Base-by-base conservation (phyloP, 2,113 vertebrate species). In the Galeopterus variegatus region DNA sequence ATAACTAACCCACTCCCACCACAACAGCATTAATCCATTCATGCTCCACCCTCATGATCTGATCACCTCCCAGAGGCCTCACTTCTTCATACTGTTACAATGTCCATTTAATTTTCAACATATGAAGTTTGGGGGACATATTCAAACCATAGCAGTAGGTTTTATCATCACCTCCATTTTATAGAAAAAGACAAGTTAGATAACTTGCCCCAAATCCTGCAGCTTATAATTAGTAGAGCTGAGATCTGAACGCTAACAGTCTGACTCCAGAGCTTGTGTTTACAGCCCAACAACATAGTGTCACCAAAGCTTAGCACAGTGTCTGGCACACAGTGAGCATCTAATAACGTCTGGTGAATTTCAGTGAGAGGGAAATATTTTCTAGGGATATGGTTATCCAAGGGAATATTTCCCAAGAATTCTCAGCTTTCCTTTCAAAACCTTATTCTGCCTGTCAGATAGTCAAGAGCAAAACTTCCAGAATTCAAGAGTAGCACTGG, bases 101-200 rank as follows among this genome's bases (percentile, higher is more conserved):
- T 41, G 41, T 41, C 41, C 41, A 41, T 41, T 41, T 3, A 41
- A 41, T 41, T 41, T 41, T 41, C 41, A 41, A 41, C 41, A 41
- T 41, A 41, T 41, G 41, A 41, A 41, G 41, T 41, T 41, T 41
- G 41, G 41, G 41, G 41, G 41, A 41, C 41, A 41, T 41, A 41
- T 41, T 41, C 41, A 41, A 41, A 41, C 41, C 41, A 41, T 41
- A 41, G 41, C 41, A 41, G 41, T 14, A 50, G 26, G 31, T 58
- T 90, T 97, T 96, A 62, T 77, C 94, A 65, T 52, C 9, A 80
- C 13, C 62, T 13, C 5, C 72, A 86, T 82, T 69, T 90, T 77
- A 81, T 6, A 86, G 65, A 82, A 94, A 67, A 88, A 90, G 64
- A 50, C 24, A 54, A 24, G 64, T 79, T 72, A 72, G 41, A 36